A percentile compares a stretch with the other conserved stretches of the same genome.
These are phyloP conservation scores for Plagodis pulveraria DNA, from an alignment of 2,888 invertebrate species.

Conservation along the genomic window DNA sequence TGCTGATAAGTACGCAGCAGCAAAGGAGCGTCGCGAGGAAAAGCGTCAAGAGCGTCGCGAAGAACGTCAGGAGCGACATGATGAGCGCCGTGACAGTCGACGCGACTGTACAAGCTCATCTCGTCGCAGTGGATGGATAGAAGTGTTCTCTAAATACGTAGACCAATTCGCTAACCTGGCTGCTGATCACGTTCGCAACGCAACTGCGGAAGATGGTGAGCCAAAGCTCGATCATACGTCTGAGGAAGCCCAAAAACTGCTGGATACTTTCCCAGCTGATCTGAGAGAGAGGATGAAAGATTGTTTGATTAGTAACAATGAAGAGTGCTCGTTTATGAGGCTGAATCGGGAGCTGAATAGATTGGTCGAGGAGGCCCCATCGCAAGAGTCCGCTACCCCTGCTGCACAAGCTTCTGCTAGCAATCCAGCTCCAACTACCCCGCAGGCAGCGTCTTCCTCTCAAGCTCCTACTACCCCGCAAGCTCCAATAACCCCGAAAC, in stretches of 20 bases:
- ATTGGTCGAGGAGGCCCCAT: slow-evolving; percentile 8
- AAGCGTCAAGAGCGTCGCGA: slow-evolving; percentile 41
- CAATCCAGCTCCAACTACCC: slow-evolving; percentile 4
- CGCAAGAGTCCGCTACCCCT: slow-evolving; percentile 17
- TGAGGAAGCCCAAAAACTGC: not conserved
- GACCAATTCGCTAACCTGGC: slow-evolving; percentile 83
- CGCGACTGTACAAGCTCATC: slow-evolving; percentile 48
- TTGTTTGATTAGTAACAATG: slow-evolving; percentile 2
- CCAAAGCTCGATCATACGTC: not conserved
- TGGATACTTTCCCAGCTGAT: slow-evolving; percentile 1
- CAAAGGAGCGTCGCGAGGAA: slow-evolving; percentile 46
- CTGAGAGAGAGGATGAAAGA: slow-evolving; percentile 8
- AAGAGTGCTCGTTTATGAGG: not conserved
- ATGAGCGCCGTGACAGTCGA: slow-evolving; percentile 42
- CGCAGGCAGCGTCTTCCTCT: not conserved
- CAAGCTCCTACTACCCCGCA: slow-evolving; percentile 1
- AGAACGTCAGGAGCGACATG: slow-evolving; percentile 31
- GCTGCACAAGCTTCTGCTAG: slow-evolving; percentile 28
- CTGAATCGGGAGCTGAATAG: slow-evolving; percentile 3
- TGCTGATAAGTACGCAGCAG: slow-evolving; percentile 19
- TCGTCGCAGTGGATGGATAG: slow-evolving; percentile 67
- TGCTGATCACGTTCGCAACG: slow-evolving; percentile 60
- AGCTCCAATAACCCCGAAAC: not conserved
- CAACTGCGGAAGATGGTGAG: not conserved
- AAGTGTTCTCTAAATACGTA: slow-evolving; percentile 76